Conservation (phyloP, 2,113 vertebrate genomes). For the Pterocles gutturalis region DNA sequence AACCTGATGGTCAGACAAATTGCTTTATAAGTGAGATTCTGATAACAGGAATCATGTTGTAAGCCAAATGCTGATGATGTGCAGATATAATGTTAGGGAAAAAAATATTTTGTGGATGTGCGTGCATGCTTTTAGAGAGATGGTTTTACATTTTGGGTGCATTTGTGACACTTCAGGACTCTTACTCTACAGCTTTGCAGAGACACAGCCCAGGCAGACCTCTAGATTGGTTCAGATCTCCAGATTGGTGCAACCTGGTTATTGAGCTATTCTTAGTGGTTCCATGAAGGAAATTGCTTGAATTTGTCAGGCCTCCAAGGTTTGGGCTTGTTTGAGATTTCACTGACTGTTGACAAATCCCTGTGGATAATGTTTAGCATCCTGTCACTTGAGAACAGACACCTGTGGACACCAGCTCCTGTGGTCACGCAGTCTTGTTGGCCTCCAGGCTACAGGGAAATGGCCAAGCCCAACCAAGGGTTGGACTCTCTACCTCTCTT, state of each 20-base stretch:
- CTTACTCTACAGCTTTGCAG: neutral
- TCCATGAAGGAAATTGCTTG: neutral
- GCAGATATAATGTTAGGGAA: neutral
- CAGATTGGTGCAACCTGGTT: neutral
- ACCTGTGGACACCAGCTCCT: neutral
- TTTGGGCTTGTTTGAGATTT: neutral
- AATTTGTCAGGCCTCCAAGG: neutral
- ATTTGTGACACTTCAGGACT: neutral
- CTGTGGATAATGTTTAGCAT: neutral
- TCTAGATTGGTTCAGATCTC: neutral
- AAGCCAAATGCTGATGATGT: slow-evolving; percentile 24
- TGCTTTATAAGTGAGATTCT: neutral
- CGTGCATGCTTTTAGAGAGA: neutral
- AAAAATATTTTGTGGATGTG: neutral
- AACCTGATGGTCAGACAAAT: slow-evolving; percentile 20
- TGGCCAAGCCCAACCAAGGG: neutral
- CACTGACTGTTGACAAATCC: neutral
- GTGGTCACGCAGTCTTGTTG: accelerated
- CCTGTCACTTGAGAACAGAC: neutral
- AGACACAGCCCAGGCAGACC: neutral
- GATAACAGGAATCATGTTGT: neutral
- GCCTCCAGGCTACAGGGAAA: neutral
- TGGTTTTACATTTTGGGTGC: neutral
- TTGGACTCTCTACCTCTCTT: neutral
- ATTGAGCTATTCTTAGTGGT: neutral